These are phyloP conservation scores for Alces alces DNA, from an alignment of 2,113 vertebrate genomes.

Conservation along the genomic window DNA sequence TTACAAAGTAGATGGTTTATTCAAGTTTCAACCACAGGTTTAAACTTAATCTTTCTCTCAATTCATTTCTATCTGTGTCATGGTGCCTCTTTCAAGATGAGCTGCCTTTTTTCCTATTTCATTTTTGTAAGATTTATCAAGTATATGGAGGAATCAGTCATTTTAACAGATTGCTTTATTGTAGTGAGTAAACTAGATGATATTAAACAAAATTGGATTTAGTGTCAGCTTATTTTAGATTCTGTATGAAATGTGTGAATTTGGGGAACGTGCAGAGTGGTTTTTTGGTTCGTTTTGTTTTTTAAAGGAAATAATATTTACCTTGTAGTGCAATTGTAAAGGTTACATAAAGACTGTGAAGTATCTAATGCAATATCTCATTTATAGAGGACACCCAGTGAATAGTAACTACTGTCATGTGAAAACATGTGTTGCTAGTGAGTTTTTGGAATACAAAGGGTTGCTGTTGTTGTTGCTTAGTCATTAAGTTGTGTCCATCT, in stretches of 20 bases:
- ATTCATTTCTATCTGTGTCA: neutral
- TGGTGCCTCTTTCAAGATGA: neutral
- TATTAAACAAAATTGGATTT: neutral
- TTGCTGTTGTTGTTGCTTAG: neutral
- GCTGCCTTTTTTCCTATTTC: neutral
- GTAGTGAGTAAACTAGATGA: neutral
- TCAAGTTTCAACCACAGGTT: neutral
- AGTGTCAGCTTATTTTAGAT: neutral
- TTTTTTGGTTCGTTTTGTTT: neutral
- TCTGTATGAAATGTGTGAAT: neutral
- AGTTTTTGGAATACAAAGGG: neutral
- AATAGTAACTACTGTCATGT: neutral
- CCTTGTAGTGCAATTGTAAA: neutral
- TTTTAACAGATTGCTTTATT: slow-evolving; percentile 15
- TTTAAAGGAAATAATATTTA: neutral
- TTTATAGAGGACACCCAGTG: neutral
- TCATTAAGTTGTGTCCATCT: neutral
- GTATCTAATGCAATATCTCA: neutral
- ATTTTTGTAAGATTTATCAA: neutral
- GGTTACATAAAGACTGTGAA: neutral
- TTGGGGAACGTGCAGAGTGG: neutral
- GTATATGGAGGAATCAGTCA: neutral
- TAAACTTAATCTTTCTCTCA: neutral
- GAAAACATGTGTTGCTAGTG: neutral
- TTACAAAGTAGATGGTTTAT: neutral